Evolutionary conservation across 2,888 invertebrate genomes (phyloP), one percentile per base, ranked within the genome.

Genomic region (Apotomis capreana): DNA sequence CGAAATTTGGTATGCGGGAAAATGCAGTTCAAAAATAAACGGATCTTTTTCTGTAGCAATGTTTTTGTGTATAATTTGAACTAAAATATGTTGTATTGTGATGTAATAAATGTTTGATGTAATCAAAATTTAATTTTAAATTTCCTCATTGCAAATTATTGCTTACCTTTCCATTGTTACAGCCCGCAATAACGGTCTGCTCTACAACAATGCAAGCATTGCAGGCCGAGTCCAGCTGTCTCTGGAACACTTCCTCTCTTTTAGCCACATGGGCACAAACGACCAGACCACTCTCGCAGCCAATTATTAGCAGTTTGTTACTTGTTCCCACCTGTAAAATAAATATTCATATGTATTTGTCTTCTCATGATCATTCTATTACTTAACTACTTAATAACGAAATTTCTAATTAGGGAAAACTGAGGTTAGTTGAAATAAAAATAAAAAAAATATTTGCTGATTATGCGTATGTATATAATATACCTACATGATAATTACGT

Each of bases 281-380:
- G 1, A 95, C 86, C 12, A 85, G 81, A 0, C 95, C 95, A 84
- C 92, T 94, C 86, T 96, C 96, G 87, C 94, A 94, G 0, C 95
- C 96, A 36, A 94, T 83, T 2, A 95, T 81, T 60, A 96, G 77
- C 52, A 95, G 76, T 82, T 96, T 96, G 75, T 95, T 94, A 68
- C 89, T 89, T 12, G 96, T 96, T 36, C 92, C 94, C 65, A 95
- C 83, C 93, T 96, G 93, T 65, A 74, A 64, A 4, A 44, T 15
- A 59, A 55, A 10, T 12, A 46, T 36, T 54, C 15, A 13, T 13
- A 15, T 49, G 46, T 6, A 26, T 13, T 55, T 58, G n/a, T 63
- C 44, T 52, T 67, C 3, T 10, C 44, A 57, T 49, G 13, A 44
- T 44, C 3, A 44, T 49, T 49, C 9, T 40, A 40, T 40, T 40